phyloP scores from a whole-genome alignment of 92 coral and sea anemone genomes.

The Parazoanthus atlanticus region DNA sequence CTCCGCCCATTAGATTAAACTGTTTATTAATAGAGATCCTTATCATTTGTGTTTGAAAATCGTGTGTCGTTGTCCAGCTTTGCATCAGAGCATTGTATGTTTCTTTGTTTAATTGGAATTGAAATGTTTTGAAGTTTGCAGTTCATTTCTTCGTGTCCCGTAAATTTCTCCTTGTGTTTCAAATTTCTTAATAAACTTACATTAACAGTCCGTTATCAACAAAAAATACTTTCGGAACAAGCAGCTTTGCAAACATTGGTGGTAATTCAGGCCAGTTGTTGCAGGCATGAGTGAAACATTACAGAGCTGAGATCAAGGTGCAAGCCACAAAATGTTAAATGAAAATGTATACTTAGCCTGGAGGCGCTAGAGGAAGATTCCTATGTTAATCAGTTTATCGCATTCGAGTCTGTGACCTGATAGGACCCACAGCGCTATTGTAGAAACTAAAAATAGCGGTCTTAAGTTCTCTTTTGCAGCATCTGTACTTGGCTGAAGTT shows the following conservation, averaged over 20 bases:
- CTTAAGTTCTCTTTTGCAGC: not conserved
- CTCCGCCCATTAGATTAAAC: slow-evolving; percentile 40
- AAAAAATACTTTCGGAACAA: not conserved
- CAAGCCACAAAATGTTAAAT: not conserved
- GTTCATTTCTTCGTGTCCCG: not conserved
- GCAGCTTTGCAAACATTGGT: not conserved
- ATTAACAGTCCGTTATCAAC: not conserved
- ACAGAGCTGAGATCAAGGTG: slow-evolving; percentile 11
- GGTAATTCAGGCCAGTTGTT: not conserved
- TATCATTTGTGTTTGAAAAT: not conserved
- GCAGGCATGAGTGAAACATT: not conserved
- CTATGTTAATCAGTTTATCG: slow-evolving; percentile 27
- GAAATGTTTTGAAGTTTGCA: not conserved
- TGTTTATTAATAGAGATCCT: slow-evolving; percentile 9
- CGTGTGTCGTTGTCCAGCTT: not conserved
- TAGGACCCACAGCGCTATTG: not conserved
- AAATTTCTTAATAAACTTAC: not conserved
- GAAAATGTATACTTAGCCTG: slow-evolving; percentile 2
- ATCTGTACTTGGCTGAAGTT: slow-evolving; percentile 17
- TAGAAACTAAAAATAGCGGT: not conserved
- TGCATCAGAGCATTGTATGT: not conserved
- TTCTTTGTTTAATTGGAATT: not conserved
- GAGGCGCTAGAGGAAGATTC: not conserved
- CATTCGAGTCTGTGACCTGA: slow-evolving; percentile 32
- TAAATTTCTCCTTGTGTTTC: no score